phyloP scores from a whole-genome alignment of 2,888 invertebrate genomes.

The Ommatoiulus sabulosus region DNA sequence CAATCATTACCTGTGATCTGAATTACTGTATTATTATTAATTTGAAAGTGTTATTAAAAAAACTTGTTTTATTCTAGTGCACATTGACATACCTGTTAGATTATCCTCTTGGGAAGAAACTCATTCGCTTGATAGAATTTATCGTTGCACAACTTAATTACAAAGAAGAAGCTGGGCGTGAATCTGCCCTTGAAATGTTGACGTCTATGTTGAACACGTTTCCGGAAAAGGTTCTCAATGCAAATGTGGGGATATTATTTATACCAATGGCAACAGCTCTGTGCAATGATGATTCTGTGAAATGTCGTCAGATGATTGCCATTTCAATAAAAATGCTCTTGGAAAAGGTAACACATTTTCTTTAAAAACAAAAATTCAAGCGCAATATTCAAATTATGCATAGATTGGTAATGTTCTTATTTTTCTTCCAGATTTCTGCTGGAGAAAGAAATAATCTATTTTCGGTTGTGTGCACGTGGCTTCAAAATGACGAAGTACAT shows the following conservation, averaged over 20 bases:
- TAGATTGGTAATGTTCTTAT: background rate
- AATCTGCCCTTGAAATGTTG: slow-evolving; percentile 88
- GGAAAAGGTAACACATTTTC: slow-evolving; percentile 63
- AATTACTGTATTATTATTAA: background rate
- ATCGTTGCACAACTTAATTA: slow-evolving; percentile 86
- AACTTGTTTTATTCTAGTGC: slow-evolving; percentile 63
- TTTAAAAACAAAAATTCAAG: no score
- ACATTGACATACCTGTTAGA: slow-evolving; percentile 84
- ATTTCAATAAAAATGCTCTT: slow-evolving; percentile 80
- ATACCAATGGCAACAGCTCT: slow-evolving; percentile 81
- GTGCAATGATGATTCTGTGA: slow-evolving; percentile 83
- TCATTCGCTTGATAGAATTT: slow-evolving; percentile 81
- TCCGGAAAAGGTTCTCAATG: slow-evolving; percentile 75
- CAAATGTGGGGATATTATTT: slow-evolving; percentile 77
- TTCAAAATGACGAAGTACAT: slow-evolving; percentile 75
- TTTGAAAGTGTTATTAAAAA: background rate
- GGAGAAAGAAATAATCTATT: slow-evolving; percentile 74
- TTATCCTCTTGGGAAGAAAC: slow-evolving; percentile 83
- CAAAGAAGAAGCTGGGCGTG: slow-evolving; percentile 82
- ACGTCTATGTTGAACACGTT: slow-evolving; percentile 81
- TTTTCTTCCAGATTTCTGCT: slow-evolving; percentile 60
- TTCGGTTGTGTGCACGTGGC: slow-evolving; percentile 77
- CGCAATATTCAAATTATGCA: no score
- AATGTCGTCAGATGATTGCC: slow-evolving; percentile 80
- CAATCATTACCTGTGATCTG: no score